Evolutionary conservation across 2,113 vertebrate species (phyloP).

Genomic region (Pangasianodon hypophthalmus): DNA sequence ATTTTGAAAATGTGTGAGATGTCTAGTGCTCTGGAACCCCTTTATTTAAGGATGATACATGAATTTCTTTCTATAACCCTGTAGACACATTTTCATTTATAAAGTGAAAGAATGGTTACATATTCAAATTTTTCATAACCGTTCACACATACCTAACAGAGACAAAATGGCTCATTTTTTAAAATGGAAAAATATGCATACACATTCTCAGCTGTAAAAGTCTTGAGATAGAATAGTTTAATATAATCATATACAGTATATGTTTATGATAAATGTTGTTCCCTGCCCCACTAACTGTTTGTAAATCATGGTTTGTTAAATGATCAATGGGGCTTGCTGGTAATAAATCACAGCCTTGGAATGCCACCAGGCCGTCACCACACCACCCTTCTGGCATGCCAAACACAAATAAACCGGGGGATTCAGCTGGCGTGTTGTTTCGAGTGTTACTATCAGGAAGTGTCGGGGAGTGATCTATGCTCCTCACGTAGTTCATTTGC

Average conservation of each 20-base stretch:
- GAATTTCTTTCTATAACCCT: neutral
- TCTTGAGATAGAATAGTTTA: neutral
- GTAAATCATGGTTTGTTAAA: slow-evolving; percentile 39
- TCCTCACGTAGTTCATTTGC: slow-evolving; percentile 49
- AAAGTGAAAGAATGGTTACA: neutral
- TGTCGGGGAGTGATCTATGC: slow-evolving; percentile 49
- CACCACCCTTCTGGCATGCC: slow-evolving; percentile 43
- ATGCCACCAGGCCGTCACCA: slow-evolving; percentile 48
- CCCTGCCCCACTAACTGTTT: neutral
- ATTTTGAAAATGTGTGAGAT: neutral
- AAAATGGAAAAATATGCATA: neutral
- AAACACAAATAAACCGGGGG: slow-evolving; percentile 53
- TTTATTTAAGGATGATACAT: neutral
- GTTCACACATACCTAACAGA: neutral
- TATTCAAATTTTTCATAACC: neutral
- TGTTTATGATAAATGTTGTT: neutral
- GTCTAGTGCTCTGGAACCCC: neutral
- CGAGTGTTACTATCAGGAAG: slow-evolving; percentile 56
- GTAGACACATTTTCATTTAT: neutral
- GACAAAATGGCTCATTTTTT: neutral
- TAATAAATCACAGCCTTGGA: slow-evolving; percentile 49
- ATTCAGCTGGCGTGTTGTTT: slow-evolving; percentile 51
- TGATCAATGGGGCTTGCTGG: slow-evolving; percentile 20
- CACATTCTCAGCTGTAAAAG: neutral
- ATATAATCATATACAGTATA: neutral